Base-by-base conservation (phyloP, 2,888 invertebrate genomes). In the Agonopterix alstromeriana region DNA sequence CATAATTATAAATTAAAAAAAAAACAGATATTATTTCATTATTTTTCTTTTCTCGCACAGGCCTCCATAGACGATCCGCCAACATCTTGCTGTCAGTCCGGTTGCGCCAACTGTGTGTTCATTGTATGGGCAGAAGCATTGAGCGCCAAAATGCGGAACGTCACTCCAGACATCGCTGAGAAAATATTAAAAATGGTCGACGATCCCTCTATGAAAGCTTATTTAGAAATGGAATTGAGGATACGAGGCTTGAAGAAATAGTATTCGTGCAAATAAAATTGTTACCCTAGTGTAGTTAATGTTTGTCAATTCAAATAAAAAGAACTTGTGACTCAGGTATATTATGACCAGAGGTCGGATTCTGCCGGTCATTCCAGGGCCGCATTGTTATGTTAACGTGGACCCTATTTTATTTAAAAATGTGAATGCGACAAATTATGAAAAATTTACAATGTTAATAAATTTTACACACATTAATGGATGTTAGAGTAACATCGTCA, bases 61-160 rank as follows among this genome's bases (percentile, higher is more conserved):
- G 84, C 85, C 4, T 83, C 81, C 1, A 67, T 90, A 57, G 93
- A 93, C 9, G 92, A 93, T 51, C 91, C 91, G 40, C 98, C 98
- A 0, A 94, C 95, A 2, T 93, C 92, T 27, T 98, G 98, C 76
- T 98, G 98, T 67, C 94, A 94, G 92, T 95, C 96, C 0, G 97
- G 97, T 0, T 98, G 98, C 83, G 90, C 94, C 0, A 97, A 97
- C 79, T 98, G 98, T 75, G 97, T 98, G 4, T 98, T 96, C 94
- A 92, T 98, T 47, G 92, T 93, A 10, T 98, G 97, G 90, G 97
- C 97, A 0, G 94, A 97, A 62, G 92, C 94, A 14, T 64, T 98
- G 43, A 87, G 91, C 3, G 73, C 87, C 47, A 89, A 90, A 56
- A 80, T 92, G 63, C 77, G 92, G 9, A 79, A 90, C 54, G 92